Percentiles rank a stretch among this genome's conserved stretches.
These are phyloP conservation scores for Hydropotes inermis DNA, from an alignment of 2,113 vertebrate genomes.

Conservation along the genomic window DNA sequence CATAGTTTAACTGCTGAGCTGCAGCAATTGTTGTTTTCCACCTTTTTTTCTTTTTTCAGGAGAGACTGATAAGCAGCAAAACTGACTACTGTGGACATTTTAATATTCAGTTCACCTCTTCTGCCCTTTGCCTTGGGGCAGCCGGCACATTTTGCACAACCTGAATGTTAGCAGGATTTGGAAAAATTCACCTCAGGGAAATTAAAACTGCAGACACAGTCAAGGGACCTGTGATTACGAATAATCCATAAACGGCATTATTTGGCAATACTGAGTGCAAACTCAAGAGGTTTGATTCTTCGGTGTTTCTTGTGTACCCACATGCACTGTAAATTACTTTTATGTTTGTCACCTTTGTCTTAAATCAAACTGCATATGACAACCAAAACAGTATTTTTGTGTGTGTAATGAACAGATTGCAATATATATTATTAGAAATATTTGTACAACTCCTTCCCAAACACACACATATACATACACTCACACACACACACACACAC, in stretches of 20 bases:
- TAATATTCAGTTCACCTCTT: constrained; percentile 46
- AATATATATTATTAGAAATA: background rate
- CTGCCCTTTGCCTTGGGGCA: constrained; percentile 56
- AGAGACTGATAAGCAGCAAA: constrained; percentile 6
- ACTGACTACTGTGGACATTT: background rate
- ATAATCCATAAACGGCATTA: background rate
- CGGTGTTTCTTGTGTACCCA: background rate
- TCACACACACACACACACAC: background rate
- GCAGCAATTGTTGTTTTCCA: background rate
- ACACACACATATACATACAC: background rate
- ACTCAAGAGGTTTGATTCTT: background rate
- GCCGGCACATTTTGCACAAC: background rate
- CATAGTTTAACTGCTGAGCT: constrained; percentile 42
- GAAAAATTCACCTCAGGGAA: constrained; percentile 57
- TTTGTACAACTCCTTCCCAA: background rate
- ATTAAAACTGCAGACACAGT: constrained; percentile 41
- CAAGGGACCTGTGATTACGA: constrained; percentile 28
- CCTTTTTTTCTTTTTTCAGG: background rate
- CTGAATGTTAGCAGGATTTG: constrained; percentile 31
- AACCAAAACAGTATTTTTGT: background rate
- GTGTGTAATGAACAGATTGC: background rate
- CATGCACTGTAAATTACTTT: background rate
- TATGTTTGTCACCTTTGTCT: background rate
- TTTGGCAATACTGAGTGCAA: background rate
- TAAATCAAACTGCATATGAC: background rate